Conservation (phyloP, 2,113 vertebrate species). For the Rhipidura dahli region DNA sequence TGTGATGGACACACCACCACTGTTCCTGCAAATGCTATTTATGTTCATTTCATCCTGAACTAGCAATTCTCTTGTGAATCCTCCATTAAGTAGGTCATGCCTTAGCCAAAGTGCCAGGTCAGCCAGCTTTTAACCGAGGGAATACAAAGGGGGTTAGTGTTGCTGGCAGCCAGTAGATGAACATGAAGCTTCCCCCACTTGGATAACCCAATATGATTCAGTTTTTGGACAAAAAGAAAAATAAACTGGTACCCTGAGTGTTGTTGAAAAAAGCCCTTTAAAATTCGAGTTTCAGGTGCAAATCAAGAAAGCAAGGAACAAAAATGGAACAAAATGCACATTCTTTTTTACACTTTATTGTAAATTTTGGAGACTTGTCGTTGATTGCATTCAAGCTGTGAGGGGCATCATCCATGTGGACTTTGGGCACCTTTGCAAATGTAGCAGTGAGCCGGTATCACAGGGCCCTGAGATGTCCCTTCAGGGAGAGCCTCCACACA, state of each 20-base stretch:
- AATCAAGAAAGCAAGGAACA: neutral
- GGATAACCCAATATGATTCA: neutral
- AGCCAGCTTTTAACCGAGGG: neutral
- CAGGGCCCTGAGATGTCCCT: neutral
- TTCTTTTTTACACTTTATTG: neutral
- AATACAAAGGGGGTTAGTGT: neutral
- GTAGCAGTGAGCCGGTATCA: neutral
- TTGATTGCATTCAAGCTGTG: neutral
- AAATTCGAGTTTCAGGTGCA: neutral
- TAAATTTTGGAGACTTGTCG: neutral
- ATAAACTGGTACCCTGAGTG: neutral
- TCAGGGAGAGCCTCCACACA: neutral
- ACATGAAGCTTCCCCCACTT: neutral
- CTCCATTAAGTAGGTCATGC: neutral
- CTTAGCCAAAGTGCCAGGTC: neutral
- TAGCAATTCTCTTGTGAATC: neutral
- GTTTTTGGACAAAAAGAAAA: neutral
- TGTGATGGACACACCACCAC: neutral
- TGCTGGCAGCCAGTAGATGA: neutral
- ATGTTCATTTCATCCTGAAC: neutral
- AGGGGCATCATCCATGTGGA: neutral
- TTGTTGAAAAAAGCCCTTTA: neutral
- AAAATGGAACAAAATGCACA: neutral
- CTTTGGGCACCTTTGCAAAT: neutral
- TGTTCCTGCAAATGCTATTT: neutral